Evolutionary conservation across 2,797 vertebrate species (phyloP).

Genomic region (Argyrosomus regius): DNA sequence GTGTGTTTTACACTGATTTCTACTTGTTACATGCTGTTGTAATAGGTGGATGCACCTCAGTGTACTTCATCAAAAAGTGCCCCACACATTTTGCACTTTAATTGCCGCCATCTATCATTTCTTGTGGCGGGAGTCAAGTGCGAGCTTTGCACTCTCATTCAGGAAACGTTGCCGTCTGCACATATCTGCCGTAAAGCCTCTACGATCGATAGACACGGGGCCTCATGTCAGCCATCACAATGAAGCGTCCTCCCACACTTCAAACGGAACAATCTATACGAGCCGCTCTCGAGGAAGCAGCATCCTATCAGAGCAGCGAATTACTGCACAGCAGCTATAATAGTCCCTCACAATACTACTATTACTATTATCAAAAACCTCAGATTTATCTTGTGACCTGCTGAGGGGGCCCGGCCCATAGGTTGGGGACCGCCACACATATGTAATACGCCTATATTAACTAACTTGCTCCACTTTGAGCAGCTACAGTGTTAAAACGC

Average conservation of each 20-base stretch:
- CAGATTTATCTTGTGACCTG: no score
- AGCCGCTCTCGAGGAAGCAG: slow-evolving; percentile 37
- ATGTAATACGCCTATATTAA: no score
- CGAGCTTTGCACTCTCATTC: slow-evolving; percentile 18
- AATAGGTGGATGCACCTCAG: not conserved
- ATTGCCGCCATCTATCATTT: not conserved
- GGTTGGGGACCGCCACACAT: no score
- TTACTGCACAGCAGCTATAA: slow-evolving; percentile 31
- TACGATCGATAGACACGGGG: slow-evolving; percentile 17
- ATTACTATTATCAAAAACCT: no score
- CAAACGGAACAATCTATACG: slow-evolving; percentile 20
- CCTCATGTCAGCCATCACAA: slow-evolving; percentile 35
- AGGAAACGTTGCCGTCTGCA: slow-evolving; percentile 18
- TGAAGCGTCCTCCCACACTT: slow-evolving; percentile 26
- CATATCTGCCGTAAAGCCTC: slow-evolving; percentile 18
- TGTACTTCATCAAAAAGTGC: not conserved
- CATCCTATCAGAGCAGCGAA: slow-evolving; percentile 22
- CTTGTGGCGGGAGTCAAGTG: not conserved
- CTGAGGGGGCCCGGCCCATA: no score
- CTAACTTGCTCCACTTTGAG: not conserved
- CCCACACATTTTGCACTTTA: not conserved
- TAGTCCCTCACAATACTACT: slow-evolving; percentile 10
- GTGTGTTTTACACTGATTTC: not conserved
- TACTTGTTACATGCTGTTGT: not conserved
- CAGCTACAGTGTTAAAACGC: not conserved